Conservation (phyloP, 2,113 vertebrate species). For the Rhinoderma darwinii region DNA sequence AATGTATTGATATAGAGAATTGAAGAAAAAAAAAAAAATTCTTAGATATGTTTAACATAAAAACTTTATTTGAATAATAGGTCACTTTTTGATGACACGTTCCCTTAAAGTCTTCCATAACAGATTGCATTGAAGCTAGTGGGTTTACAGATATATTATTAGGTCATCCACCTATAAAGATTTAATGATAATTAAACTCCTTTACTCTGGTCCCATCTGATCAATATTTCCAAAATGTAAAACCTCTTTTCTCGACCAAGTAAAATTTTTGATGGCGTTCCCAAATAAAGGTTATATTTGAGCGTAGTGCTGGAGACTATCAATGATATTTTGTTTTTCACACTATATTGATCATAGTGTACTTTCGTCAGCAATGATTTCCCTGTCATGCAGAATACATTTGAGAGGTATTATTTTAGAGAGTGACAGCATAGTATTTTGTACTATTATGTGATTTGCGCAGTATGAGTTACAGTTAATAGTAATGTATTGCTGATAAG, state of each 20-base stretch:
- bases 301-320: conserved; percentile 27
- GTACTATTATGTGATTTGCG: not conserved
- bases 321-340: not conserved
- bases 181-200: no score
- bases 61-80: no score
- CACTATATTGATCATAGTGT: conserved; percentile 52
- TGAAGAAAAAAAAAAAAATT: no score
- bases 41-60: no score
- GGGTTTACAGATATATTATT: no score
- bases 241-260: not conserved
- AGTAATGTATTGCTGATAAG: conserved; percentile 1
- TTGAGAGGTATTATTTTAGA: conserved; percentile 16
- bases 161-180: no score
- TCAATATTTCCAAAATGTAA: no score
- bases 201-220: no score
- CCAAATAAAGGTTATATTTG: not conserved
- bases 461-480: not conserved
- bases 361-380: not conserved
- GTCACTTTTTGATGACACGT: no score
- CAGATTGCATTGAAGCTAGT: no score
- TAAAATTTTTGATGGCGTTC: not conserved
- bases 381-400: not conserved
- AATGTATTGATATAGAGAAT: no score
- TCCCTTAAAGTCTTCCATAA: no score
- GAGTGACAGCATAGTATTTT: not conserved